Conservation (phyloP, 2,113 vertebrate genomes). For the Speoplatyrhinus poulsoni region DNA sequence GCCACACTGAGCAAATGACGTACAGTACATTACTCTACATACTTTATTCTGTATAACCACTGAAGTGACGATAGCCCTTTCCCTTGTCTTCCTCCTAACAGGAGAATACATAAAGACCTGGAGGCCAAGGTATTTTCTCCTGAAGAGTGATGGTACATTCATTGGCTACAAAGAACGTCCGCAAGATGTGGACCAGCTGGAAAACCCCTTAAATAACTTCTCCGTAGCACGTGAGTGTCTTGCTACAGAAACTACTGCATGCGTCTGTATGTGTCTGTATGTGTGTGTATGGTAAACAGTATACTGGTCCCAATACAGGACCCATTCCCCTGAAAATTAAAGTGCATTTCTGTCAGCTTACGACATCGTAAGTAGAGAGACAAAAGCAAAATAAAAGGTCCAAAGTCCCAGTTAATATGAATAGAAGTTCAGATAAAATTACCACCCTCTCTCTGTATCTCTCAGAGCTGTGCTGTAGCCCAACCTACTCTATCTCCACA, state of each 20-base stretch:
- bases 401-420: constrained; percentile 13
- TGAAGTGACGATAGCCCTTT: neutral
- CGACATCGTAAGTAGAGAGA: too few relatives aligned
- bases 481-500: constrained; percentile 40
- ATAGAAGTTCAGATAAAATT: neutral
- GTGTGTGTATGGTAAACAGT: neutral
- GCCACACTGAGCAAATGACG: constrained; percentile 11
- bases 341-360: too few relatives aligned
- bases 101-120: constrained; percentile 98
- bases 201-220: constrained; percentile 97
- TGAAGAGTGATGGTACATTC: constrained; percentile 95
- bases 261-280: constrained; percentile 25
- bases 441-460: constrained; percentile 15
- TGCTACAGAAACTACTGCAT: constrained; percentile 40
- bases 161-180: constrained; percentile 97
- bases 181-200: constrained; percentile 92
- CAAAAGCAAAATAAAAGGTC: neutral
- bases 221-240: constrained; percentile 93
- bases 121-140: constrained; percentile 93
- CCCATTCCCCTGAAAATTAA: too few relatives aligned
- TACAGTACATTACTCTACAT: neutral
- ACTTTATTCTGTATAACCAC: neutral
- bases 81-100: constrained; percentile 59
- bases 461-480: constrained; percentile 30
- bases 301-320: neutral